Base-by-base conservation (phyloP, 2,888 invertebrate genomes). In the Heteropelma amictum region DNA sequence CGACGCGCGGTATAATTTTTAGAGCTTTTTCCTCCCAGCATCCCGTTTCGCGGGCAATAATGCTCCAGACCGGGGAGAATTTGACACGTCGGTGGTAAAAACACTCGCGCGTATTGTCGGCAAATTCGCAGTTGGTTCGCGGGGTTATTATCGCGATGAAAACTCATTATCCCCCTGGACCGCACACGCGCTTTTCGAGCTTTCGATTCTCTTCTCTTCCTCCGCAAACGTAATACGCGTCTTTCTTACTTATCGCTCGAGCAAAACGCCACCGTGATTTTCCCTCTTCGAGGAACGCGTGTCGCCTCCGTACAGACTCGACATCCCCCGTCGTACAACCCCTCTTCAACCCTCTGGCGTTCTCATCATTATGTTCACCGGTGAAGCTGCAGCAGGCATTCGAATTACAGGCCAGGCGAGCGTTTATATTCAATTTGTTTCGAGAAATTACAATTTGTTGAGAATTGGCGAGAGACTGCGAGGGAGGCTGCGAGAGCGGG, bases 371-470 rank as follows among this genome's bases (percentile, higher is more conserved):
- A 85, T 85, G 86, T 83, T 73, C 75, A 53, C 65, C 51, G 71
- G 56, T 71, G 68, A 60, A 79, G 79, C 85, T 86, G 85, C 86
- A 86, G 83, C 83, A 86, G 86, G 86, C 86, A 86, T 86, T 86
- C 84, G 86, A 86, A 87, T 87, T 86, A 86, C 58, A 68, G 84
- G 84, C 77, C 83, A 83, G 77, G 67, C 86, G 82, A 79, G 72
- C 86, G 85, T 86, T 87, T 84, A 86, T 87, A 87, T 87, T 87
- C 86, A 87, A 87, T 87, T 87, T 87, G 84, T 87, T 87, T 85
- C 85, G 84, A 84, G 86, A 86, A 87, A 87, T 86, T 87, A 87
- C 86, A 86, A 86, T 86, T 87, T 86, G 85, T 87, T 84, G 84
- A 80, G 83, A 85, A 86, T 77, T 77, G 75, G 74, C 71, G 73